Evolutionary conservation across 2,888 invertebrate species (phyloP), one percentile per base, ranked within the genome.

Genomic region (Lingula anatina): DNA sequence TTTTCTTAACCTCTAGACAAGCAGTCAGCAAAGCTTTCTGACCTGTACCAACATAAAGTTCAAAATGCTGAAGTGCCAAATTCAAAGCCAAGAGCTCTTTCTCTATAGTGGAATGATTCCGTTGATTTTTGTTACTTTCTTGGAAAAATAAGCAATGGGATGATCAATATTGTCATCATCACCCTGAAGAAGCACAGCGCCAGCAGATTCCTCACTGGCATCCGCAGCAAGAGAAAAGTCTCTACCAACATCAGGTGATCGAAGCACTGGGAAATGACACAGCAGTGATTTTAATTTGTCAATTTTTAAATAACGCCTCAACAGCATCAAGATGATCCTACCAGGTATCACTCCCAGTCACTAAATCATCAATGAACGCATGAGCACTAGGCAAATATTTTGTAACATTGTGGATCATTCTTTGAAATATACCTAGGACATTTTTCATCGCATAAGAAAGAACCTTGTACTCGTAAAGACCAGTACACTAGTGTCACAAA

Each of bases 21-120:
- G n/a, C n/a, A n/a, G n/a, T n/a, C 31, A 31, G 9, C 9, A 31
- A 15, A 31, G 31, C 9, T 15, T 15, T 31, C 31, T 31, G 31
- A 31, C 31, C 31, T 31, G 44, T 44, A 9, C 21, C 35, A 18
- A 56, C n/a, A 39, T 55, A 59, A n/a, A 58, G 49, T 24, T 53
- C 43, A 44, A 55, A 63, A 25, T 57, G 54, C 36, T 59, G 47
- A 1, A 64, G 26, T 9, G 53, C 49, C 37, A 50, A 44, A 1
- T 59, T 40, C 5, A 65, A 44, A 0, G 54, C 57, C 12, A 65
- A 45, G 1, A 47, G 40, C 39, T 65, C 62, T 23, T 55, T 44
- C 35, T 62, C 48, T 23, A 51, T 47, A n/a, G 51, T 44, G 5
- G 57, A 56, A 40, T 45, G 38, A 27, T 49, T 49, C 7, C 3